phyloP scores from a whole-genome alignment of 2,888 invertebrate species.

The Escarpia spicata region DNA sequence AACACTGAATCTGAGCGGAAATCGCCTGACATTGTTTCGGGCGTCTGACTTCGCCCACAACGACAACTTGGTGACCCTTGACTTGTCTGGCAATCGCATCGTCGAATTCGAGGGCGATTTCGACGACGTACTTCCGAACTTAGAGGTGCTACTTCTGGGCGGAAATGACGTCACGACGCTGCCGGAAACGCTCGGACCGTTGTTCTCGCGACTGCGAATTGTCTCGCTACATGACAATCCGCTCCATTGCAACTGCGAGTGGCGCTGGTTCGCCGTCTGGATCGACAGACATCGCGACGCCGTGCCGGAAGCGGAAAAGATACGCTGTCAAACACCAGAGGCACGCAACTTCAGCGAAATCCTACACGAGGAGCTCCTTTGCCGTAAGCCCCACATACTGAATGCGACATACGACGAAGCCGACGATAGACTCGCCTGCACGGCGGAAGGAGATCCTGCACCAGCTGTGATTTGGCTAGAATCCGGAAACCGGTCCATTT shows the following conservation, averaged over 20 bases:
- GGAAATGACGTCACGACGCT: conserved; percentile 41
- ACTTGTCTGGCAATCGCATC: conserved; percentile 38
- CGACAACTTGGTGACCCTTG: conserved; percentile 29
- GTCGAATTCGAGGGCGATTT: conserved; percentile 30
- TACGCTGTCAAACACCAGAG: conserved; percentile 38
- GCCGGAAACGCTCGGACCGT: conserved; percentile 31
- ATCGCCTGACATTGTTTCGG: conserved; percentile 36
- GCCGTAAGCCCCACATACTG: conserved; percentile 39
- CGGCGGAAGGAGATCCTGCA: conserved; percentile 43
- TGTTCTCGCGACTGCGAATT: conserved; percentile 36
- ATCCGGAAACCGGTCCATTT: conserved; percentile 18
- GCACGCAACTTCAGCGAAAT: conserved; percentile 36
- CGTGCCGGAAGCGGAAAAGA: conserved; percentile 27
- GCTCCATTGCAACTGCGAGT: conserved; percentile 46
- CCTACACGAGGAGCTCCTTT: conserved; percentile 38
- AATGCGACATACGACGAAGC: conserved; percentile 41
- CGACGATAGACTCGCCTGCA: conserved; percentile 39
- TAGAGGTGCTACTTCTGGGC: conserved; percentile 35
- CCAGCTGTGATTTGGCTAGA: conserved; percentile 40
- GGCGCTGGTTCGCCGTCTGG: conserved; percentile 43
- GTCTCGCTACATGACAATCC: conserved; percentile 41
- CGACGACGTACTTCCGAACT: conserved; percentile 24
- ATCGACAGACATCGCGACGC: conserved; percentile 30
- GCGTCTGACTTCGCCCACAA: conserved; percentile 33
- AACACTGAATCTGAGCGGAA: conserved; percentile 39